These are phyloP conservation scores for Brotogeris chrysoptera DNA, from an alignment of 2,797 vertebrate genomes.

Conservation along the genomic window DNA sequence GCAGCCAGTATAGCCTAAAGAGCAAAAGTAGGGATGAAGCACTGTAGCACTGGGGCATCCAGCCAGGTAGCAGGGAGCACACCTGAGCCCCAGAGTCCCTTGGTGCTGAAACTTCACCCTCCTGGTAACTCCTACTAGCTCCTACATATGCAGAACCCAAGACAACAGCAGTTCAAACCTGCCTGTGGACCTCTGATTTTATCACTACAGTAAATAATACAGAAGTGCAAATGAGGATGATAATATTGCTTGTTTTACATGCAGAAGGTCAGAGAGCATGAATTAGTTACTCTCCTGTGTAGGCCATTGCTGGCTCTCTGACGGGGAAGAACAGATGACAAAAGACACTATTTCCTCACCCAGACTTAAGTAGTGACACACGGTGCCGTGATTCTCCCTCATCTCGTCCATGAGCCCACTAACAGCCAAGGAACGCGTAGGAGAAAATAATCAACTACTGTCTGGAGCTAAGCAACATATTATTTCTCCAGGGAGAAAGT, in stretches of 20 bases:
- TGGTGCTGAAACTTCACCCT: not conserved
- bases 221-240: slow-evolving; percentile 50
- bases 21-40: not conserved
- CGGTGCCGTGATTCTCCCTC: not conserved
- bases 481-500: slow-evolving; percentile 38
- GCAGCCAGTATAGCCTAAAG: rapidly evolving
- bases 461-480: slow-evolving; percentile 36
- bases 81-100: not conserved
- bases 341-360: not conserved
- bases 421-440: not conserved
- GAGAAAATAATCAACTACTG: slow-evolving; percentile 48
- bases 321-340: not conserved
- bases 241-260: slow-evolving; percentile 54
- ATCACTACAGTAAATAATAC: not conserved
- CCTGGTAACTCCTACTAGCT: not conserved
- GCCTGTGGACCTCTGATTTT: not conserved
- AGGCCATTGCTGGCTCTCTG: not conserved
- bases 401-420: rapidly evolving
- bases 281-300: slow-evolving; percentile 32
- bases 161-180: not conserved
- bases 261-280: slow-evolving; percentile 41
- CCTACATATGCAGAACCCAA: rapidly evolving
- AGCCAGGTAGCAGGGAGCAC: not conserved
- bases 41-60: not conserved
- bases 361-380: not conserved